Evolutionary conservation across 1,140 invertebrate species (phyloP), one percentile per base, ranked within the genome.

Genomic region (Cotesia chilonis): DNA sequence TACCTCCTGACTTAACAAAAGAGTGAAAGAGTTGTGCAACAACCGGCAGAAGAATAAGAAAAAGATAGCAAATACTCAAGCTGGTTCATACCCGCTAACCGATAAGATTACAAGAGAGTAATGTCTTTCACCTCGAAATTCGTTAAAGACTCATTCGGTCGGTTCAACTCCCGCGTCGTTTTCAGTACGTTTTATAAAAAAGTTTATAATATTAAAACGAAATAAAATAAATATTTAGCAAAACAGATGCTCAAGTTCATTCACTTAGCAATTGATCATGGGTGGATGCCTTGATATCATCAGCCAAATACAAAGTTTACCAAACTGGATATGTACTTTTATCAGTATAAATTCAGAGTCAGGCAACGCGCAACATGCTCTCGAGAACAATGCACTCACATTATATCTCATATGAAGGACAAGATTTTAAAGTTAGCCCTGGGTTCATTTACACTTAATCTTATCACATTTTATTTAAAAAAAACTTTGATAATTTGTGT

Each of bases 251-350:
- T 36, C 35, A 47, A 67, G 70, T 72, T 72, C 70, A 72, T 67
- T 72, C 70, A 72, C 54, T 28, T 9, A 14, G 54, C 12, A 38
- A 57, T 41, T 65, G 37, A 57, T 47, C n/a, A 41, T 4, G 17
- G 52, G 28, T 37, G 52, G 55, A 64, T 72, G 65, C 51, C 54
- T 72, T 17, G 63, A 54, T 68, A 68, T 68, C 66, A 17, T 14
- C 47, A 54, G 28, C 28, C 10, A 60, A 72, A 72, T 72, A 38
- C 64, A 72, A 72, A 72, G 70, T 72, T 72, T 72, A 72, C 70
- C 37, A 67, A 68, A 74, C 76, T 73, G 78, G 76, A 80, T 47
- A 47, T 78, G 72, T 76, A 77, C 75, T 81, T 82, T 81, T 82
- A 81, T 81, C 80, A 76, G 76, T 17, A 64, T 74, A 66, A 54